Percentiles rank a stretch among this genome's conserved stretches.
Evolutionary conservation across 2,113 vertebrate genomes (phyloP).

Genomic region (Oostethus manadensis): DNA sequence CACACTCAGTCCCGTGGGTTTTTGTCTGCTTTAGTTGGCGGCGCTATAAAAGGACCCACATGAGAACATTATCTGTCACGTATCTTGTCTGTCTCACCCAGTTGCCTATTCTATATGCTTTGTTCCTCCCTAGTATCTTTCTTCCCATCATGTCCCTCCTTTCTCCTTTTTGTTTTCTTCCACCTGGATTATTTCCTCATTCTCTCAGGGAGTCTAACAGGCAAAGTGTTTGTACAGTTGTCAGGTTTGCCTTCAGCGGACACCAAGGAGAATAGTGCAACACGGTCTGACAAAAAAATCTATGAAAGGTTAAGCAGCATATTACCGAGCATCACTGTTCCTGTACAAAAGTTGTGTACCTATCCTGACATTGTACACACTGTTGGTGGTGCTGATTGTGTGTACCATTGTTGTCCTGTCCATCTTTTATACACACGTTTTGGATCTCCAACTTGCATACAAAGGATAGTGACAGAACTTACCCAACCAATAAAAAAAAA

Average conservation of each 20-base stretch:
- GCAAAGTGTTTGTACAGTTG: constrained; percentile 54
- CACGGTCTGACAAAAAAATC: constrained; percentile 40
- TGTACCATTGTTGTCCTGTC: no score
- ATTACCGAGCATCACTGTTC: constrained; percentile 33
- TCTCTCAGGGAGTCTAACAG: constrained; percentile 9
- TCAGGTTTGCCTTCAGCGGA: constrained; percentile 43
- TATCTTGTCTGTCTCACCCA: constrained; percentile 36
- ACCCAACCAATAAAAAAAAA: constrained; percentile 27
- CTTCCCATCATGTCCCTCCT: constrained; percentile 5
- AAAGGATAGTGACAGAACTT: constrained; percentile 10
- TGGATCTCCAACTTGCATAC: constrained; percentile 20
- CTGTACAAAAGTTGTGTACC: neutral
- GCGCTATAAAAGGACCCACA: constrained; percentile 59
- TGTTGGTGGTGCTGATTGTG: no score
- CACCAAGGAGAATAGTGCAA: constrained; percentile 33
- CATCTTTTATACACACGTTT: neutral
- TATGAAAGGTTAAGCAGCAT: constrained; percentile 45
- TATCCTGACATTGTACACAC: no score
- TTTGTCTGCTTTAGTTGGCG: constrained; percentile 63
- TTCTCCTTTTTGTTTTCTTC: constrained; percentile 22
- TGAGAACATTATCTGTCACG: constrained; percentile 58
- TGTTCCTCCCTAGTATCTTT: constrained; percentile 27
- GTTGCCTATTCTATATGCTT: constrained; percentile 22
- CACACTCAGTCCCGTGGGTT: constrained; percentile 41
- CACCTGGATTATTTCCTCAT: constrained; percentile 27